phyloP scores from a whole-genome alignment of 2,797 vertebrate species.

The Microcaecilia unicolor region DNA sequence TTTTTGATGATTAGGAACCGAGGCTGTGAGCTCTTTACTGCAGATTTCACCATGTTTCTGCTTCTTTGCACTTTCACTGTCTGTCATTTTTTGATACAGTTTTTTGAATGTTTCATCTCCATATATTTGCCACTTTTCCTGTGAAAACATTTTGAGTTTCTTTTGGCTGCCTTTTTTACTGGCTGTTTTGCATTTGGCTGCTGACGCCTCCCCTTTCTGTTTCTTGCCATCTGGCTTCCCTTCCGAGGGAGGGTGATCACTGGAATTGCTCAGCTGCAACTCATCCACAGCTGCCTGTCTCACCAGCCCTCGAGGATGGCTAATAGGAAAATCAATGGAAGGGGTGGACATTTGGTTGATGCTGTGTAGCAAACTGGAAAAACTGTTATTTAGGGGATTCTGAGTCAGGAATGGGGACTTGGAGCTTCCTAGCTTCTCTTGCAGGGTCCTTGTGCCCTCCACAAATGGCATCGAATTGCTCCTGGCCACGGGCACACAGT shows the following conservation, averaged over 20 bases:
- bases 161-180: conserved; percentile 59
- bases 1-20: conserved; percentile 4
- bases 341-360: conserved; percentile 42
- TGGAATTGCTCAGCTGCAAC: conserved; percentile 46
- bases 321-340: conserved; percentile 58
- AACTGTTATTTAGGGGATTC: conserved; percentile 40
- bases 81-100: conserved; percentile 70
- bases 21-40: neutral
- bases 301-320: conserved; percentile 77
- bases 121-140: conserved; percentile 94
- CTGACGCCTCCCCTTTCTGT: conserved; percentile 30
- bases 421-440: conserved; percentile 39
- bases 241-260: conserved; percentile 35
- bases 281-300: conserved; percentile 87
- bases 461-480: conserved; percentile 85
- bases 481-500: conserved; percentile 69
- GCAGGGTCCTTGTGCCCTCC: conserved; percentile 36
- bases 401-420: conserved; percentile 31
- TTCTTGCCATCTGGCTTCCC: conserved; percentile 43
- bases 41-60: conserved; percentile 37
- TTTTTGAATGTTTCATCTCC: conserved; percentile 84
- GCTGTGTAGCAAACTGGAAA: conserved; percentile 44
- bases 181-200: conserved; percentile 37
- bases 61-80: conserved; percentile 44
- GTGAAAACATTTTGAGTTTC: conserved; percentile 78